These are phyloP conservation scores for Bombus vancouverensis DNA, from an alignment of 1,140 invertebrate species.

Conservation along the genomic window DNA sequence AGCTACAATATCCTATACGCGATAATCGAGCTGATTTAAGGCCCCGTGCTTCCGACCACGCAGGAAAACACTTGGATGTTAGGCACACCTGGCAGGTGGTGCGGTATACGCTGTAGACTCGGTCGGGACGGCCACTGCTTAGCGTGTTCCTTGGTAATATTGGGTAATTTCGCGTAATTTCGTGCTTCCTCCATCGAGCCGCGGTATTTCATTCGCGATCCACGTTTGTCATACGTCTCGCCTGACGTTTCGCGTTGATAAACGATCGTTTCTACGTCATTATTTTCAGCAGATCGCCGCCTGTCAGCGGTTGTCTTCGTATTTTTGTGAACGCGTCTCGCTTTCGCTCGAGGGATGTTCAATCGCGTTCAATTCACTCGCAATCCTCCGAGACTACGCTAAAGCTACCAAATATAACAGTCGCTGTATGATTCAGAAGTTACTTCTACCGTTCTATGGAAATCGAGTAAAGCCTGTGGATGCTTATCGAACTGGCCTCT, in stretches of 20 bases:
- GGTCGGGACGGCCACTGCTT: slow-evolving; percentile 35
- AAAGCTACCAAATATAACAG: background rate
- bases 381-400: background rate
- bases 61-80: slow-evolving; percentile 75
- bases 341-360: background rate
- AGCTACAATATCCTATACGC: slow-evolving; percentile 75
- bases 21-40: slow-evolving; percentile 80
- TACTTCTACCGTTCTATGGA: background rate
- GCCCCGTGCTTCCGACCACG: slow-evolving; percentile 73
- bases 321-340: background rate
- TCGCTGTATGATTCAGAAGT: background rate
- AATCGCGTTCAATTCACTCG: background rate
- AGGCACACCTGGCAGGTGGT: slow-evolving; percentile 72
- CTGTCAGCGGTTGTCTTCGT: slow-evolving; percentile 24
- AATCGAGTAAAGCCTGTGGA: background rate
- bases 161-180: slow-evolving; percentile 77
- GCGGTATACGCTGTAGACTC: slow-evolving; percentile 21
- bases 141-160: slow-evolving; percentile 76
- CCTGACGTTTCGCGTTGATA: slow-evolving; percentile 32
- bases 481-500: too few species aligned
- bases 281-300: slow-evolving; percentile 23
- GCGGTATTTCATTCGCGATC: slow-evolving; percentile 63
- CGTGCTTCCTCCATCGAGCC: slow-evolving; percentile 67
- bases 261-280: slow-evolving; percentile 41
- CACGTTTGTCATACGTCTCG: slow-evolving; percentile 43